A percentile compares a stretch with the other conserved stretches of the same genome.
Evolutionary conservation across 2,888 invertebrate species (phyloP).

Genomic region (Ophion obscuratus): DNA sequence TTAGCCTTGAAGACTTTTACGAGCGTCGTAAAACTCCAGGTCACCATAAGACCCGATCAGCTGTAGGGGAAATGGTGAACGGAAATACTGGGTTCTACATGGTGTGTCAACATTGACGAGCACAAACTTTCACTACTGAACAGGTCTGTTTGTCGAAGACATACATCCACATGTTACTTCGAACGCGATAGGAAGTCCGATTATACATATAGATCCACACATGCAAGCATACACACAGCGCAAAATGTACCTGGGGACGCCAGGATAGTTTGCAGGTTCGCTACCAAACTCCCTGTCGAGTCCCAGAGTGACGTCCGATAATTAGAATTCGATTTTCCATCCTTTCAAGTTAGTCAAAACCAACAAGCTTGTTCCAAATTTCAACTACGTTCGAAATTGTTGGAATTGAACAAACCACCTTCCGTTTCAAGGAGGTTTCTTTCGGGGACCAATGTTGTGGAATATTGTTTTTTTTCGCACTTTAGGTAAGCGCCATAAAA

Average conservation of each 20-base stretch:
- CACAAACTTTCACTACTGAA: slow-evolving; percentile 17
- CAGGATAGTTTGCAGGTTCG: slow-evolving; percentile 11
- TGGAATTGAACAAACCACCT: neutral
- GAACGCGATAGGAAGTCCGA: slow-evolving; percentile 13
- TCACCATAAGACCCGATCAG: slow-evolving; percentile 26
- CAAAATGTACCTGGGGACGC: slow-evolving; percentile 4
- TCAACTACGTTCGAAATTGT: neutral
- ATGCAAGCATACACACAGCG: neutral
- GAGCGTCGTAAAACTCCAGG: slow-evolving; percentile 41
- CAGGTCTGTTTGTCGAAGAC: slow-evolving; percentile 21
- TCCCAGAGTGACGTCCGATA: slow-evolving; percentile 49
- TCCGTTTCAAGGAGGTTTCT: neutral
- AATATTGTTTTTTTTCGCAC: too few relatives aligned
- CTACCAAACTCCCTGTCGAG: slow-evolving; percentile 11
- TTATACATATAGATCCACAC: slow-evolving; percentile 15
- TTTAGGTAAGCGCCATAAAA: too few relatives aligned
- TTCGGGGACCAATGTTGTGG: too few relatives aligned
- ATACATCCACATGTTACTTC: neutral
- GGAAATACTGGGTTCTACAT: slow-evolving; percentile 28
- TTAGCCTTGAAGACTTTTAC: slow-evolving; percentile 34
- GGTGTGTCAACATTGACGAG: slow-evolving; percentile 35
- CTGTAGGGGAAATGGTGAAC: slow-evolving; percentile 49
- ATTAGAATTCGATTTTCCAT: slow-evolving; percentile 54
- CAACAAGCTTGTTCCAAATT: neutral
- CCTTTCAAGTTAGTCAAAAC: slow-evolving; percentile 13